Conservation (phyloP, 2,797 vertebrate genomes). For the Rhincodon typus region DNA sequence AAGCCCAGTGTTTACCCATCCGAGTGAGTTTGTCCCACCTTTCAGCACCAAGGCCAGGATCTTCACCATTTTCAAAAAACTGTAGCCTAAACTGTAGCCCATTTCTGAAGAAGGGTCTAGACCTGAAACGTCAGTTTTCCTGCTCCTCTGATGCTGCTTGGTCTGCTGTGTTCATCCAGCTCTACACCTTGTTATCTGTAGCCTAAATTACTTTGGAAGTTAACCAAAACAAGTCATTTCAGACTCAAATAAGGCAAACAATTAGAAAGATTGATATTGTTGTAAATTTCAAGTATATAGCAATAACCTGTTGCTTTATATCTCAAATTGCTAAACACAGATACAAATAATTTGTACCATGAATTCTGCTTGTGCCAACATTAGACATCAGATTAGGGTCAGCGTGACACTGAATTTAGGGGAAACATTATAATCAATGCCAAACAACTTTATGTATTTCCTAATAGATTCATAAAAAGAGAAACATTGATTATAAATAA, state of each 20-base stretch:
- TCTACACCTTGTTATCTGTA: no score
- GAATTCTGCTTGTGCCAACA: neutral
- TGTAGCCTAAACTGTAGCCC: no score
- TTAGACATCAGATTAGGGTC: conserved; percentile 24
- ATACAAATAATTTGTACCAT: neutral
- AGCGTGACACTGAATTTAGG: conserved; percentile 28
- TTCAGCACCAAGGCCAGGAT: no score
- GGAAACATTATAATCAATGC: neutral
- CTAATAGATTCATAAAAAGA: neutral
- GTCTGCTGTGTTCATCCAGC: no score
- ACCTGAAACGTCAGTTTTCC: no score
- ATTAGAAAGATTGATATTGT: neutral
- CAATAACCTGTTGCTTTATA: neutral
- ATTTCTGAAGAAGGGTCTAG: no score
- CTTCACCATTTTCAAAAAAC: no score
- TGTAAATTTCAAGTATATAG: neutral
- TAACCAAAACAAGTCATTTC: neutral
- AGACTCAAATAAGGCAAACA: neutral
- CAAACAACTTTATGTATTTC: neutral
- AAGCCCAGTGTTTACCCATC: no score
- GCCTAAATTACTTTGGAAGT: neutral
- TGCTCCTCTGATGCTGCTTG: no score
- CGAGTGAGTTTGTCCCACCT: no score
- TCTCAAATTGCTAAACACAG: neutral
- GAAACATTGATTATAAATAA: neutral